These are phyloP conservation scores for Sarcoramphus papa DNA, from an alignment of 2,797 vertebrate genomes.

Conservation along the genomic window DNA sequence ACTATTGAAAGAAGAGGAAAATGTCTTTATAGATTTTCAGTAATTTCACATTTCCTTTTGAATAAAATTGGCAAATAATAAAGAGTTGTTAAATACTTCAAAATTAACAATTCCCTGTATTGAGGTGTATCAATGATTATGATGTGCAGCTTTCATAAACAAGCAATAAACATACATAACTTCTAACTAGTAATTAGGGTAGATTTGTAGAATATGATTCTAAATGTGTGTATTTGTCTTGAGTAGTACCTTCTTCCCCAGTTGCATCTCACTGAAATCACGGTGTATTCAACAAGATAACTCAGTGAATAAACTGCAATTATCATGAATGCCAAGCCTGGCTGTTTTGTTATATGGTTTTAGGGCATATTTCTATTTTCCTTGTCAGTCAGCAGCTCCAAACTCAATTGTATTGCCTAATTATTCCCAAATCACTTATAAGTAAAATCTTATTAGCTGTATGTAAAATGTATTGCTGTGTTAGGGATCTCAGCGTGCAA, in stretches of 20 bases:
- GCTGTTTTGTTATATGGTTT: background rate
- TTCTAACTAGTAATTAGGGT: background rate
- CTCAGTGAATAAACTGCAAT: background rate
- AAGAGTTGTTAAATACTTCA: background rate
- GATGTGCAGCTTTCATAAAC: background rate
- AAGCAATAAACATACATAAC: background rate
- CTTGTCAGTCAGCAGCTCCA: background rate
- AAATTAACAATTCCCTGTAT: background rate
- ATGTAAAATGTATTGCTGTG: background rate
- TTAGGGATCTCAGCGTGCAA: background rate
- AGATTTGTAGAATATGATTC: background rate
- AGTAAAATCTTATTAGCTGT: background rate
- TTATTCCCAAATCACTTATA: constrained; percentile 7
- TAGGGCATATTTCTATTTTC: background rate
- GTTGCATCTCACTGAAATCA: background rate
- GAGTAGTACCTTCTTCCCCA: background rate
- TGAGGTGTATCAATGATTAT: background rate
- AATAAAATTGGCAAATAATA: background rate
- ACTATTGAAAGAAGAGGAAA: background rate
- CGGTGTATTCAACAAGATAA: background rate
- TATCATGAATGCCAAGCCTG: background rate
- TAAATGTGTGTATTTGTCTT: background rate
- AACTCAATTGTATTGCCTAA: background rate
- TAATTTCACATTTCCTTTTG: background rate
- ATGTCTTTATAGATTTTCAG: background rate